These are phyloP conservation scores for Tarsius wallacei DNA, from an alignment of 2,797 vertebrate genomes.

Conservation along the genomic window DNA sequence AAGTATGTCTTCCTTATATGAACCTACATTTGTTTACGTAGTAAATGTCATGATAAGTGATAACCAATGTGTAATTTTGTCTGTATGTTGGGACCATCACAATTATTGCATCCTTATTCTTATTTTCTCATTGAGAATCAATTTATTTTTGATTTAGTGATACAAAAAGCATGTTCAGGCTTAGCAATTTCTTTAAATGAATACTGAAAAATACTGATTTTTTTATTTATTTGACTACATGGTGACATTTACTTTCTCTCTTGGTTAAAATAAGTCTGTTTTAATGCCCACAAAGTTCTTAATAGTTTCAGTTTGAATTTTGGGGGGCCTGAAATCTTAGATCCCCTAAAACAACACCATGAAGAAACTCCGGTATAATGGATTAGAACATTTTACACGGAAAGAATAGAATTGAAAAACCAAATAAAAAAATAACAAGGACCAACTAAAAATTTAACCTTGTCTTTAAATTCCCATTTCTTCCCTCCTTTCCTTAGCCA, in stretches of 20 bases:
- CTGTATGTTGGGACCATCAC: neutral
- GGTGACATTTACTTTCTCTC: neutral
- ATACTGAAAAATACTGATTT: neutral
- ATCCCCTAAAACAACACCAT: neutral
- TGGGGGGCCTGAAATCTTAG: neutral
- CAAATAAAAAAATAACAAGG: neutral
- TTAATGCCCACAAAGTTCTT: conserved; percentile 6
- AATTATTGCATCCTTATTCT: neutral
- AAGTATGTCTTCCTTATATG: neutral
- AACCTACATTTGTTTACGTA: conserved; percentile 14
- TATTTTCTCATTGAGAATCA: conserved; percentile 9
- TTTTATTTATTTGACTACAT: conserved; percentile 1
- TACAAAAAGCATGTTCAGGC: conserved; percentile 7
- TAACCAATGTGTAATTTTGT: neutral
- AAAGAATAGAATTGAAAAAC: conserved; percentile 8
- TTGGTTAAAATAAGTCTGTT: neutral
- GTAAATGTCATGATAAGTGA: neutral
- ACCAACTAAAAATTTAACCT: neutral
- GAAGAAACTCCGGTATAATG: neutral
- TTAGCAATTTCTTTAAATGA: conserved; percentile 29
- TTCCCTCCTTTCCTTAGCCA: neutral
- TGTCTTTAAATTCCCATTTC: conserved; percentile 40
- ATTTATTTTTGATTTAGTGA: conserved; percentile 45
- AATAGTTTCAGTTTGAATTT: neutral
- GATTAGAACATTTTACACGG: neutral